Evolutionary conservation across 2,888 invertebrate genomes (phyloP).

Genomic region (Ferrisia virgata): DNA sequence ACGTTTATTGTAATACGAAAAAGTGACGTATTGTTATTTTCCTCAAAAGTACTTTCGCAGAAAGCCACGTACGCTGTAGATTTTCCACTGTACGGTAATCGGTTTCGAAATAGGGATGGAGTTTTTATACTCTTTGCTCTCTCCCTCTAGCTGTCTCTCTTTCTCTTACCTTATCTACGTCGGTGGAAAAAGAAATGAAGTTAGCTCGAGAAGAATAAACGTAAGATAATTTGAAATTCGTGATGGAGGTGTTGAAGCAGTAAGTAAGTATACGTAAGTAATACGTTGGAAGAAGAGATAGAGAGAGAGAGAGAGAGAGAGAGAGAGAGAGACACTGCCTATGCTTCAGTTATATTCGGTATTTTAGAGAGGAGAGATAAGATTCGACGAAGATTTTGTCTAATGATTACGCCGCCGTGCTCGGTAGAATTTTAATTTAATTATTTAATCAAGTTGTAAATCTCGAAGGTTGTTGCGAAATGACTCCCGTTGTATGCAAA

Average conservation of each 20-base stretch:
- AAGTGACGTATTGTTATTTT: slow-evolving; percentile 30
- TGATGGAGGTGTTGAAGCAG: neutral
- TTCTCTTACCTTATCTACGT: too few species aligned
- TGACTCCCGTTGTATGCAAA: neutral
- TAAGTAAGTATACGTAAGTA: too few species aligned
- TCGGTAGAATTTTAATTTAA: neutral
- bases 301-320: too few species aligned
- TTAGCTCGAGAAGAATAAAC: neutral
- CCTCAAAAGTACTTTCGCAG: neutral
- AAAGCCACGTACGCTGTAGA: slow-evolving; percentile 10
- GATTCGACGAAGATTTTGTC: neutral
- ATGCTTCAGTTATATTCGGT: neutral
- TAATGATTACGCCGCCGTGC: neutral
- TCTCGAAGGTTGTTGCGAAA: neutral
- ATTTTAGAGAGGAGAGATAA: neutral
- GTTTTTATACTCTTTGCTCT: neutral
- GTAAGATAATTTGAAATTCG: neutral
- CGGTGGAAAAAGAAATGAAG: neutral
- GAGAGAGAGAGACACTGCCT: neutral
- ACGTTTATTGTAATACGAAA: slow-evolving; percentile 13
- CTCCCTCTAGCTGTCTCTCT: neutral
- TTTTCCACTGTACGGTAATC: neutral
- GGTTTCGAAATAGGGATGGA: neutral
- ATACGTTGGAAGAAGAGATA: too few species aligned
- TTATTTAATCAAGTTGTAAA: slow-evolving; percentile 11